These are phyloP conservation scores for Magallana ariakensis DNA, from an alignment of 1,140 invertebrate species.

Conservation along the genomic window DNA sequence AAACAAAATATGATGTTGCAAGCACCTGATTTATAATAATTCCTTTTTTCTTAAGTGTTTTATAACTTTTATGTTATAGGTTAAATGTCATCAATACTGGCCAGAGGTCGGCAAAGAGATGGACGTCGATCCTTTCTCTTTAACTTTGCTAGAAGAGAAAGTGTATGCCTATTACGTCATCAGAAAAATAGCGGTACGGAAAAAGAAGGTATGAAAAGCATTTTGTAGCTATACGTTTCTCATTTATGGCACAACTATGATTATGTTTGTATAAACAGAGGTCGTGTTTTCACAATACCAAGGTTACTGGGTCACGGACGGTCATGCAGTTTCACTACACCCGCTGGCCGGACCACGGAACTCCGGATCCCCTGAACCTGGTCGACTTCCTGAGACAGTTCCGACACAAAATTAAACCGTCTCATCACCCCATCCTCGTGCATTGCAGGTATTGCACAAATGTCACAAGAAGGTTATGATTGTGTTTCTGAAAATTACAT, in stretches of 20 bases:
- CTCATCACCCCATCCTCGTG: not conserved
- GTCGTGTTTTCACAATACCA: not conserved
- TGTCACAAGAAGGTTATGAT: not conserved
- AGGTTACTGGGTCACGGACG: not conserved
- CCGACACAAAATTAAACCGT: not conserved
- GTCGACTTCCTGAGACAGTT: slow-evolving; percentile 34
- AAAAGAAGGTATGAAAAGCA: not conserved
- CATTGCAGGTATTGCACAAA: slow-evolving; percentile 23
- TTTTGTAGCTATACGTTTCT: too few relatives aligned
- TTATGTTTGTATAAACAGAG: too few relatives aligned
- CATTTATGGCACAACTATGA: too few relatives aligned
- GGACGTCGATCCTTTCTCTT: not conserved
- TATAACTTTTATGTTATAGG: too few relatives aligned
- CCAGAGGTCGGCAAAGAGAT: not conserved
- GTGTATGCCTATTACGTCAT: slow-evolving; percentile 16
- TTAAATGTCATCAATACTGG: slow-evolving; percentile 14
- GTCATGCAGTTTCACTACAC: slow-evolving; percentile 50
- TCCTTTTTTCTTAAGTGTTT: too few relatives aligned
- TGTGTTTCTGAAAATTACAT: too few relatives aligned
- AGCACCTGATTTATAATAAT: too few relatives aligned
- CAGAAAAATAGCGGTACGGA: not conserved
- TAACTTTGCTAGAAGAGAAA: not conserved
- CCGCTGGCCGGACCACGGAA: slow-evolving; percentile 48
- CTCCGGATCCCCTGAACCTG: slow-evolving; percentile 22
- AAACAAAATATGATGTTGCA: too few relatives aligned